Conservation (phyloP, 2,113 vertebrate species). For the Otus sunia region DNA sequence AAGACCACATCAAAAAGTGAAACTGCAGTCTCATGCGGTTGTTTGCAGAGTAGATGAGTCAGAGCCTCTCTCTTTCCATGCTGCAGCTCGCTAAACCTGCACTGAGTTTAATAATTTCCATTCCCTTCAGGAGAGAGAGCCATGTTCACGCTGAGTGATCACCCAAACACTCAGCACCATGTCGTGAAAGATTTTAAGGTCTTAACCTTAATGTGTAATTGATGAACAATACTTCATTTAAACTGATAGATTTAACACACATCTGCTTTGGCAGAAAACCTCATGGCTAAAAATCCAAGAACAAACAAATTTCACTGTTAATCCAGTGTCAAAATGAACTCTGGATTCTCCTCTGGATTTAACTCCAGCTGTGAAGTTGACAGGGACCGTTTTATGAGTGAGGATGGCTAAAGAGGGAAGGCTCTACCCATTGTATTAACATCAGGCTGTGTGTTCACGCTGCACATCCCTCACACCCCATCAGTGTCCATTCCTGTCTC, state of each 20-base stretch:
- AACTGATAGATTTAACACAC: background rate
- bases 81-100: background rate
- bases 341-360: background rate
- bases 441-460: fast-evolving
- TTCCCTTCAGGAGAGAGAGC: background rate
- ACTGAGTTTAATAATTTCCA: background rate
- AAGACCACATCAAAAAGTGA: constrained; percentile 61
- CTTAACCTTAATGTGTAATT: background rate
- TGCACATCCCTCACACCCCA: background rate
- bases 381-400: fast-evolving
- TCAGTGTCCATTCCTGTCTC: background rate
- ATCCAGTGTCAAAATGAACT: background rate
- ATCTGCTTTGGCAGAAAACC: background rate
- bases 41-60: constrained; percentile 45
- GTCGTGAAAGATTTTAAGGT: background rate
- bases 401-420: background rate
- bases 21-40: constrained; percentile 61
- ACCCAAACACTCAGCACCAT: background rate
- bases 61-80: constrained; percentile 23
- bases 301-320: background rate
- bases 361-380: background rate
- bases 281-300: background rate
- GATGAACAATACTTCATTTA: background rate
- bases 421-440: background rate
- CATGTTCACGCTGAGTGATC: background rate